Evolutionary conservation across 1,140 invertebrate species (phyloP).

Genomic region (Fopius arisanus): DNA sequence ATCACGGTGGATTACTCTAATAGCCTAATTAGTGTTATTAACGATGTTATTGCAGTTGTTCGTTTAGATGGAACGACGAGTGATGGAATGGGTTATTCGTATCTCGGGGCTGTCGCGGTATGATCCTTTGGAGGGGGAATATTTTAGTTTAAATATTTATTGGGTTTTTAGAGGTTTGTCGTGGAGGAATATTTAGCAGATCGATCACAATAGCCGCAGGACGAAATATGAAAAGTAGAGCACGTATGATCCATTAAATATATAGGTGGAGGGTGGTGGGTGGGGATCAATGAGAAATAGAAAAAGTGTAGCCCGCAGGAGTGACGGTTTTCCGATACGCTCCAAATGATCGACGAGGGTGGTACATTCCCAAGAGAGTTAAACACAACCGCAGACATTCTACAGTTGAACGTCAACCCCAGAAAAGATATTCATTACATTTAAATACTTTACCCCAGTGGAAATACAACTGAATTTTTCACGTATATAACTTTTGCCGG

Average conservation of each 20-base stretch:
- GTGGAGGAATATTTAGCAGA: no score
- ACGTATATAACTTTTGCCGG: no score
- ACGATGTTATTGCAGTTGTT: neutral
- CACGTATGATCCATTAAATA: neutral
- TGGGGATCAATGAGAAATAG: slow-evolving; percentile 13
- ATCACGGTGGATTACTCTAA: neutral
- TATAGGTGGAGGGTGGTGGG: no score
- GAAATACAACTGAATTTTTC: no score
- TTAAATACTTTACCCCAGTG: no score
- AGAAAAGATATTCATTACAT: no score
- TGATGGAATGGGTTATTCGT: no score
- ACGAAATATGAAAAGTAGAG: neutral
- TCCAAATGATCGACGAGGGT: slow-evolving; percentile 16
- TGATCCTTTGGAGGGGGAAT: no score
- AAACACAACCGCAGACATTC: neutral
- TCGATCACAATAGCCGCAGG: neutral
- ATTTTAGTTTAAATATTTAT: no score
- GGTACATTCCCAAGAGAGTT: neutral
- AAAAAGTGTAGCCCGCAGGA: neutral
- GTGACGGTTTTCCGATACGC: slow-evolving; percentile 13
- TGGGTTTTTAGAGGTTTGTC: no score
- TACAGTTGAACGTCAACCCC: neutral
- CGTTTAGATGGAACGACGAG: no score
- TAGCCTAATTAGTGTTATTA: neutral
- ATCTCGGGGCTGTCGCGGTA: no score